Evolutionary conservation across 2,113 vertebrate species (phyloP).

Genomic region (Cebidichthys violaceus): DNA sequence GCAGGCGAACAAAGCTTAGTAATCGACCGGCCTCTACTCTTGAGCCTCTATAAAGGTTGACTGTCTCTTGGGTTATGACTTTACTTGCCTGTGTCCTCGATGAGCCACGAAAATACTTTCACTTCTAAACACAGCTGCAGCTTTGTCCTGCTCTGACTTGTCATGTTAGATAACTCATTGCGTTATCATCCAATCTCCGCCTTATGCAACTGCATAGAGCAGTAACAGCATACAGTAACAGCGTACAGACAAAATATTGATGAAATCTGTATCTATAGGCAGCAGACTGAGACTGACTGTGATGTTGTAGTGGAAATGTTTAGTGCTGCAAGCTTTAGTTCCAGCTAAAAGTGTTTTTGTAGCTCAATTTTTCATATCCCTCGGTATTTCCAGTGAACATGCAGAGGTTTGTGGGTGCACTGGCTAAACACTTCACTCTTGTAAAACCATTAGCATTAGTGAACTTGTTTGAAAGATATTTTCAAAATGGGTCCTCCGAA

Average conservation of each 20-base stretch:
- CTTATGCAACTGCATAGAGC: conserved; percentile 33
- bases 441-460: background rate
- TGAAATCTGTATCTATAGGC: conserved; percentile 26
- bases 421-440: conserved; percentile 1
- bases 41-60: background rate
- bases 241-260: conserved; percentile 6
- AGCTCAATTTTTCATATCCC: conserved; percentile 33
- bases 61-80: conserved; percentile 28
- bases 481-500: conserved; percentile 17
- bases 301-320: conserved; percentile 10
- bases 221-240: background rate
- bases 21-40: conserved; percentile 10
- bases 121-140: conserved; percentile 46
- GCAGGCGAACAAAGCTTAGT: conserved; percentile 44
- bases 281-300: conserved; percentile 23
- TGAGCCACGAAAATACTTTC: conserved; percentile 50
- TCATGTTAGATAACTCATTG: conserved; percentile 61
- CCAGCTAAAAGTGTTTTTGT: conserved; percentile 37
- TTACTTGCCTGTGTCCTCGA: background rate
- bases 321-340: conserved; percentile 29
- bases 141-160: conserved; percentile 64
- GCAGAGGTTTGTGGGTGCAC: background rate
- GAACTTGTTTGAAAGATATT: conserved; percentile 15
- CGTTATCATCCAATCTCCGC: conserved; percentile 18
- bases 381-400: conserved; percentile 10